Evolutionary conservation across 1,140 invertebrate genomes (phyloP).

Genomic region (Latrodectus geometricus): DNA sequence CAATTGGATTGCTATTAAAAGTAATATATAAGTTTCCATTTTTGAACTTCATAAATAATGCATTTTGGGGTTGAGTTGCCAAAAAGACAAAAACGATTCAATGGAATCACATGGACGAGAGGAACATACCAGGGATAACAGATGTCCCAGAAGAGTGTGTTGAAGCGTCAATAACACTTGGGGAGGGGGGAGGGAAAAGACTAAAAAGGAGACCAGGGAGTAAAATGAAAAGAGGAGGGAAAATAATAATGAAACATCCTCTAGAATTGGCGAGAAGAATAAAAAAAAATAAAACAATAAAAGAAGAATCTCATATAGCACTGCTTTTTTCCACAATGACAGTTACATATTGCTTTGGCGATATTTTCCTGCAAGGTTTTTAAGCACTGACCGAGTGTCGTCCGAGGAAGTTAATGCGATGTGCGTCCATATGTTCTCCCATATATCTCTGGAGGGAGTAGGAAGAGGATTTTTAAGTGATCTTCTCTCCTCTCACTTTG

Average conservation of each 20-base stretch:
- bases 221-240: background rate
- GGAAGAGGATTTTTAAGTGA: conserved; percentile 52
- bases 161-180: conserved; percentile 30
- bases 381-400: conserved; percentile 4
- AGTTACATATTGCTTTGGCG: conserved; percentile 50
- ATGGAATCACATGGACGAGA: no score
- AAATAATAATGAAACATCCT: background rate
- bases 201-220: background rate
- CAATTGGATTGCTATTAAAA: no score
- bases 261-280: background rate
- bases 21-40: no score
- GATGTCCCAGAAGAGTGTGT: conserved; percentile 13
- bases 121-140: background rate
- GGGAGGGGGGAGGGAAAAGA: background rate
- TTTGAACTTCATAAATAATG: no score
- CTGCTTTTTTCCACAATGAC: conserved; percentile 28
- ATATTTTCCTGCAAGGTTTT: conserved; percentile 46
- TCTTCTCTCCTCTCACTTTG: conserved; percentile 58
- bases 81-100: no score
- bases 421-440: background rate
- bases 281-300: conserved; percentile 1
- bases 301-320: background rate
- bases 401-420: conserved; percentile 6
- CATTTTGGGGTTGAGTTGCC: no score
- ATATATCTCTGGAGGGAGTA: no score